Evolutionary conservation across 1,140 invertebrate genomes (phyloP).

Genomic region (Cotesia vestalis): DNA sequence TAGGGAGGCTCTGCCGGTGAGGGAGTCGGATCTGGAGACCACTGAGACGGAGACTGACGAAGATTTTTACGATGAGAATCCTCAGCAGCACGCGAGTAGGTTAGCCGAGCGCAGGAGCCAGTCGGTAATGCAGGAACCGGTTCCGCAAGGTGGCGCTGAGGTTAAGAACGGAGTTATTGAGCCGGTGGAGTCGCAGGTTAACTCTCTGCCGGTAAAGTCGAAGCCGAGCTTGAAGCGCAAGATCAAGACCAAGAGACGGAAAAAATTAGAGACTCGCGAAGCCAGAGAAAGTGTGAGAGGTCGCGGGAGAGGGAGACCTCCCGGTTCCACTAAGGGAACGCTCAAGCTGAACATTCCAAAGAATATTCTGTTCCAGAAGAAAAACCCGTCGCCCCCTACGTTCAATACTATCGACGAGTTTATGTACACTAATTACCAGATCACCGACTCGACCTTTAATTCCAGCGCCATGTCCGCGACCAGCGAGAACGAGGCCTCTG

Average conservation of each 20-base stretch:
- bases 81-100: conserved; percentile 76
- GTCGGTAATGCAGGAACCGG: conserved; percentile 67
- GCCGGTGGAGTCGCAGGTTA: conserved; percentile 44
- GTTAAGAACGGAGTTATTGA: conserved; percentile 70
- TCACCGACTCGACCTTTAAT: conserved; percentile 31
- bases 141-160: conserved; percentile 37
- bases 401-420: background rate
- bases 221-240: conserved; percentile 56
- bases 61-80: conserved; percentile 85
- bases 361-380: conserved; percentile 55
- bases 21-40: conserved; percentile 84
- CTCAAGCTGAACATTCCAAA: conserved; percentile 65
- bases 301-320: conserved; percentile 12
- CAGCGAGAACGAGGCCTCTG: conserved; percentile 49
- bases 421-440: conserved; percentile 3
- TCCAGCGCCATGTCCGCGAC: conserved; percentile 28
- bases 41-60: conserved; percentile 85
- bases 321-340: conserved; percentile 41
- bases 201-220: background rate
- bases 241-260: conserved; percentile 48
- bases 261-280: background rate
- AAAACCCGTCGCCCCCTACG: conserved; percentile 41
- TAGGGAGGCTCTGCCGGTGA: conserved; percentile 49
- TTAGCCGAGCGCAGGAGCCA: conserved; percentile 78
- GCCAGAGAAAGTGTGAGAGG: background rate